A percentile compares a stretch with the other conserved stretches of the same genome.
Evolutionary conservation across 1,140 invertebrate species (phyloP).

Genomic region (Bradynema listronoti): DNA sequence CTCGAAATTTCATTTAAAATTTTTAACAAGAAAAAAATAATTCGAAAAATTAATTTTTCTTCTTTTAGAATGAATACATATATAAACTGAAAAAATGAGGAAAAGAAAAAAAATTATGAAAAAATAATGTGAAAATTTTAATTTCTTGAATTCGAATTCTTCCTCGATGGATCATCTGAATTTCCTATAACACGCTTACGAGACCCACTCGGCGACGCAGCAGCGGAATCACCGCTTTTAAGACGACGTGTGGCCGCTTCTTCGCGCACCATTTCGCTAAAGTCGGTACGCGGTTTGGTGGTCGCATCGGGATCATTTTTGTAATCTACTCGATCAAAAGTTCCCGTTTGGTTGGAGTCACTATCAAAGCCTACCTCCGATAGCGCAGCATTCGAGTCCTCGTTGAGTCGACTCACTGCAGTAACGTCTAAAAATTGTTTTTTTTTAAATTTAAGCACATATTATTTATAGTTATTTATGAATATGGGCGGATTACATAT

Average conservation of each 20-base stretch:
- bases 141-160: not conserved
- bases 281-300: slow-evolving; percentile 32
- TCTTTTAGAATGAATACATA: no score
- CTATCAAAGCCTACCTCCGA: slow-evolving; percentile 32
- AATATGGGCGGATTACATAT: no score
- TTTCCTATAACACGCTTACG: no score
- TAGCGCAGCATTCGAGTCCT: slow-evolving; percentile 39
- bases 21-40: no score
- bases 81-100: not conserved
- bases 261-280: slow-evolving; percentile 33
- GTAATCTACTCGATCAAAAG: slow-evolving; percentile 26
- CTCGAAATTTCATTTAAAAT: no score
- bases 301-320: slow-evolving; percentile 4
- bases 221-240: not conserved
- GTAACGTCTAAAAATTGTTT: no score
- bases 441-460: no score
- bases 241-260: no score
- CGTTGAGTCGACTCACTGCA: no score
- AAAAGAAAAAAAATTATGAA: not conserved
- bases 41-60: no score
- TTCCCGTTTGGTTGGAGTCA: slow-evolving; percentile 31
- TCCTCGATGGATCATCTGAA: no score
- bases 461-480: no score
- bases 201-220: slow-evolving; percentile 8
- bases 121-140: not conserved